These are phyloP conservation scores for Cepaea nemoralis DNA, from an alignment of 1,140 invertebrate genomes.

Conservation along the genomic window DNA sequence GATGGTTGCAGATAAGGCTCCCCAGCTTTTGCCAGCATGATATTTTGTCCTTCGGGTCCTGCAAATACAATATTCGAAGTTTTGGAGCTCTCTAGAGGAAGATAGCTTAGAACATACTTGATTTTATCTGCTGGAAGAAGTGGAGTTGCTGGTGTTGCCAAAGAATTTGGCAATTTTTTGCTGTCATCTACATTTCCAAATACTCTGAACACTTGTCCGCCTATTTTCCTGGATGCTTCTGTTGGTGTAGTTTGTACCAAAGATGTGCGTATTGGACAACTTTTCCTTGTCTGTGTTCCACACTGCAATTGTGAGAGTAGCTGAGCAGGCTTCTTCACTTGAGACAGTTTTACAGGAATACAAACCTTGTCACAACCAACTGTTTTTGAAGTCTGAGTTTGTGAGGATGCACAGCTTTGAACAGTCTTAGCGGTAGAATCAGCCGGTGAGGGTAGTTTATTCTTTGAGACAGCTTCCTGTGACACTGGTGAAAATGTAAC, in stretches of 20 bases:
- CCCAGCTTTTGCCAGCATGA: background rate
- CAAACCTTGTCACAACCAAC: background rate
- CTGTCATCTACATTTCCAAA: background rate
- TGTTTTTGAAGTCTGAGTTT: background rate
- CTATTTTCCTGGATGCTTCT: background rate
- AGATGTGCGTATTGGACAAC: background rate
- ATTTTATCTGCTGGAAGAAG: background rate
- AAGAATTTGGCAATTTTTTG: background rate
- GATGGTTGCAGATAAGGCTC: background rate
- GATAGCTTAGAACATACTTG: background rate
- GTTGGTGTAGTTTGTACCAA: background rate
- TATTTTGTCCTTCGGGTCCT: background rate
- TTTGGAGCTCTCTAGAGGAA: background rate
- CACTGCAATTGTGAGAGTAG: too few relatives aligned
- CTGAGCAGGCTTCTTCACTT: background rate
- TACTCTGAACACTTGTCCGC: background rate
- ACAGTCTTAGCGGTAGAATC: background rate
- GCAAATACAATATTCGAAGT: background rate
- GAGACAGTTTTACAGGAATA: background rate
- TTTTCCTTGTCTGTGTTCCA: background rate
- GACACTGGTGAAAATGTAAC: background rate
- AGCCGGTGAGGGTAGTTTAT: background rate
- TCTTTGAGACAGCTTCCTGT: background rate
- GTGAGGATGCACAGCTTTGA: background rate
- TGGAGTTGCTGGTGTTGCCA: background rate